These are phyloP conservation scores for Gymnosoma rotundatum DNA, from an alignment of 2,888 invertebrate species.

Conservation along the genomic window DNA sequence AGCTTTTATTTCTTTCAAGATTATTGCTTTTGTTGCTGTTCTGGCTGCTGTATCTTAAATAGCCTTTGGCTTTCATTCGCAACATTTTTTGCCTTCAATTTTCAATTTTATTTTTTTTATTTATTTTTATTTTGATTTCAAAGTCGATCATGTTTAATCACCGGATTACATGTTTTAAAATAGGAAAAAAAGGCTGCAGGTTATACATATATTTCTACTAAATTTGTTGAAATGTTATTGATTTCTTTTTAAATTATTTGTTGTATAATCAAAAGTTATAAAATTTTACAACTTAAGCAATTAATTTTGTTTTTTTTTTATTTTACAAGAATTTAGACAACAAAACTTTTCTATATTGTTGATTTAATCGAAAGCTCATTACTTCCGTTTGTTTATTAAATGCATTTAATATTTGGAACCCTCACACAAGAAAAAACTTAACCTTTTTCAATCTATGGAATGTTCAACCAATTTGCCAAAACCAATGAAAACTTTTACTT, in stretches of 20 bases:
- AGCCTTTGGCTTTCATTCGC: conserved; percentile 69
- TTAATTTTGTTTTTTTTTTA: conserved; percentile 51
- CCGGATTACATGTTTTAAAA: conserved; percentile 73
- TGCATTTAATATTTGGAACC: conserved; percentile 66
- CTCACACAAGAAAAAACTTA: conserved; percentile 33
- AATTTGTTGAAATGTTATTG: conserved; percentile 47
- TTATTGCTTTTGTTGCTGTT: conserved; percentile 35
- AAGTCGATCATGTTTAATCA: conserved; percentile 79
- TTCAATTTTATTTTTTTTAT: conserved; percentile 30
- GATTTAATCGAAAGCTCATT: conserved; percentile 74
- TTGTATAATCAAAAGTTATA: conserved; percentile 1
- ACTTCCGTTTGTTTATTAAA: conserved; percentile 78
- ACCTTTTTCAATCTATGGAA: conserved; percentile 28
- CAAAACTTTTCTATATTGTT: conserved; percentile 56
- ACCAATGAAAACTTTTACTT: conserved; percentile 37
- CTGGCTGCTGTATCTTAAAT: conserved; percentile 66
- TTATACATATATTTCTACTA: conserved; percentile 35
- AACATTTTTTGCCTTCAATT: conserved; percentile 32
- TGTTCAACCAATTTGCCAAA: conserved; percentile 79
- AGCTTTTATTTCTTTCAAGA: conserved; percentile 63
- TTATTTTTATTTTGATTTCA: conserved; percentile 73
- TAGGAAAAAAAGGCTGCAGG: conserved; percentile 45
- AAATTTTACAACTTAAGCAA: conserved; percentile 69
- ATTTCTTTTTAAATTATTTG: conserved; percentile 36
- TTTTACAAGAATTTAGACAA: conserved; percentile 6